Evolutionary conservation across 2,797 vertebrate species (phyloP), one percentile per base, ranked within the genome.

Genomic region (Neostethus bicornis): DNA sequence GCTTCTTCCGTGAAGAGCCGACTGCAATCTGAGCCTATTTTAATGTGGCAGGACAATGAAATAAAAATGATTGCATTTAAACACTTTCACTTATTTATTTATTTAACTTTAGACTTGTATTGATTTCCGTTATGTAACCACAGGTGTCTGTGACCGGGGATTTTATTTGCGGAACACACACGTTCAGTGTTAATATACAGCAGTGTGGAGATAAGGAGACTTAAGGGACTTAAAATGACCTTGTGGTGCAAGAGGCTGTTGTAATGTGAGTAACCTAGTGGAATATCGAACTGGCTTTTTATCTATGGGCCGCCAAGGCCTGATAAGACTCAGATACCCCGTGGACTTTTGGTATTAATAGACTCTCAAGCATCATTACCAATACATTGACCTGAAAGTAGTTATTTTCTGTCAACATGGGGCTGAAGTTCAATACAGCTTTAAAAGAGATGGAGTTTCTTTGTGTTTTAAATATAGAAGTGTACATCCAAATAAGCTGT

Each of bases 1-100:
- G 81, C 83, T 59, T 92, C 92, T 93, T 93, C 92, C 91, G 77
- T 92, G 91, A 93, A 93, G 91, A 93, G 75, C 72, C 59, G 47
- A 63, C 84, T 88, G 81, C 83, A 88, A 79, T 88, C 84, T 87
- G 85, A 89, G 87, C 84, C 85, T 86, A 86, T 84, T 80, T 84
- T 41, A 20, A 41, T 31, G 61, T 34, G 75, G 80, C 84, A 55
- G 77, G 67, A 68, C 74, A 58, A 70, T 58, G 75, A 72, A 84
- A 85, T 89, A 88, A 91, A 90, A 72, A 78, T 23, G 80, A 84
- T 87, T 82, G 77, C 78, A 54, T 79, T 72, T 44, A 77, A 82
- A 53, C 9, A 6, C 8, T 17, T 54, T 1, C n/a, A 8, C 2
- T 78, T 38, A 42, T 67, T 87, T 52, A 6, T 68, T 46, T 62